Conservation (phyloP, 2,113 vertebrate species). For the Rhinolophus sinicus region DNA sequence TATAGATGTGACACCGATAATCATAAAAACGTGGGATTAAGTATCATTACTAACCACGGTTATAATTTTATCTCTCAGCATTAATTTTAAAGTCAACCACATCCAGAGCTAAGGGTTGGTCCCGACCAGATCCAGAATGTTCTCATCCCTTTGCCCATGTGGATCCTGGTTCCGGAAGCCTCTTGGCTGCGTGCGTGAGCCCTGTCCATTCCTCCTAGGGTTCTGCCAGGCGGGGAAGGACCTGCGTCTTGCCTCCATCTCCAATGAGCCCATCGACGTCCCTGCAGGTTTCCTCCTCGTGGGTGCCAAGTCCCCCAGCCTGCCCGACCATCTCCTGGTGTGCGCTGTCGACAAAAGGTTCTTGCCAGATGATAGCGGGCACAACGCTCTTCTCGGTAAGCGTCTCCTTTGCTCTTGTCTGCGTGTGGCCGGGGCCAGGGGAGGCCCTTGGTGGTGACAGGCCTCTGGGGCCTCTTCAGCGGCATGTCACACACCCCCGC, state of each 20-base stretch:
- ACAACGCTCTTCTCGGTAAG: conserved; percentile 95
- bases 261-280: conserved; percentile 91
- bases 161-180: neutral
- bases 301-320: conserved; percentile 92
- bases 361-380: conserved; percentile 94
- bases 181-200: accelerated
- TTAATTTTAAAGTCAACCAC: neutral
- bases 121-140: accelerated
- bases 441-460: neutral
- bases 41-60: accelerated
- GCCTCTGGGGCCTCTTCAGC: accelerated
- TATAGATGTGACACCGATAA: accelerated
- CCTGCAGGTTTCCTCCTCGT: conserved; percentile 93
- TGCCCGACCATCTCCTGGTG: conserved; percentile 94
- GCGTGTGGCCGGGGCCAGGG: accelerated
- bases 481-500: neutral
- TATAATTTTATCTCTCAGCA: neutral
- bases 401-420: neutral
- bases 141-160: accelerated
- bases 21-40: accelerated
- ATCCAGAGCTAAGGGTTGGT: neutral
- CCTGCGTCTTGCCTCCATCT: conserved; percentile 92
- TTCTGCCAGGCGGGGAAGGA: conserved; percentile 98
- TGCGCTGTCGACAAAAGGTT: conserved; percentile 96
- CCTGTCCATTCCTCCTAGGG: conserved; percentile 77